These are phyloP conservation scores for Temnothorax unifasciatus DNA, from an alignment of 2,888 invertebrate species.

Conservation along the genomic window DNA sequence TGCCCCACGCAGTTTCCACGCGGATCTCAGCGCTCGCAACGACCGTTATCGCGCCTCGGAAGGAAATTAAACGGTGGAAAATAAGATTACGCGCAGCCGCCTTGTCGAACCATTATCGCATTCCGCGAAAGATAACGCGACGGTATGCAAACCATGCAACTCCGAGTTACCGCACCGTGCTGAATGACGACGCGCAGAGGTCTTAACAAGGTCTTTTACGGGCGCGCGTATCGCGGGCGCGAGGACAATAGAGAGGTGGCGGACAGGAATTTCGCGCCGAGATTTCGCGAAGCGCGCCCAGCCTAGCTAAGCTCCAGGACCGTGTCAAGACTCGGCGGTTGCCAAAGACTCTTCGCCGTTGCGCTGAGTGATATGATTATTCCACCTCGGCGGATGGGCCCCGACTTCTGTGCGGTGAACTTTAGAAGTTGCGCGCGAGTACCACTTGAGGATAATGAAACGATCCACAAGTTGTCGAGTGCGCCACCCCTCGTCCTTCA, in stretches of 20 bases:
- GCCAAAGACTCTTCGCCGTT: slow-evolving; percentile 69
- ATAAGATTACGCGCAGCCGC: slow-evolving; percentile 23
- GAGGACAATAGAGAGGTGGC: slow-evolving; percentile 70
- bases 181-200: slow-evolving; percentile 10
- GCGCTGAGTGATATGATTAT: slow-evolving; percentile 78
- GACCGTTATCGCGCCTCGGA: slow-evolving; percentile 13
- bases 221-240: neutral
- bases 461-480: slow-evolving; percentile 84
- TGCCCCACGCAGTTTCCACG: neutral
- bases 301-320: slow-evolving; percentile 54
- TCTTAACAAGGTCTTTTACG: slow-evolving; percentile 66
- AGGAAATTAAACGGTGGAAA: slow-evolving; percentile 41
- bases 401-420: slow-evolving; percentile 78
- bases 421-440: slow-evolving; percentile 80
- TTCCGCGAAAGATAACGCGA: slow-evolving; percentile 30
- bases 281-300: slow-evolving; percentile 54
- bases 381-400: slow-evolving; percentile 77
- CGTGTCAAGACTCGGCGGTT: slow-evolving; percentile 72
- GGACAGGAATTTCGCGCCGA: slow-evolving; percentile 68
- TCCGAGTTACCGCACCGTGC: slow-evolving; percentile 14
- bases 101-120: neutral
- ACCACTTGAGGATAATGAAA: slow-evolving; percentile 83
- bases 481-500: slow-evolving; percentile 59
- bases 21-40: neutral
- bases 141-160: slow-evolving; percentile 40